These are phyloP conservation scores for Drosophila kohkoa DNA, from an alignment of 1,140 invertebrate genomes.

Conservation along the genomic window DNA sequence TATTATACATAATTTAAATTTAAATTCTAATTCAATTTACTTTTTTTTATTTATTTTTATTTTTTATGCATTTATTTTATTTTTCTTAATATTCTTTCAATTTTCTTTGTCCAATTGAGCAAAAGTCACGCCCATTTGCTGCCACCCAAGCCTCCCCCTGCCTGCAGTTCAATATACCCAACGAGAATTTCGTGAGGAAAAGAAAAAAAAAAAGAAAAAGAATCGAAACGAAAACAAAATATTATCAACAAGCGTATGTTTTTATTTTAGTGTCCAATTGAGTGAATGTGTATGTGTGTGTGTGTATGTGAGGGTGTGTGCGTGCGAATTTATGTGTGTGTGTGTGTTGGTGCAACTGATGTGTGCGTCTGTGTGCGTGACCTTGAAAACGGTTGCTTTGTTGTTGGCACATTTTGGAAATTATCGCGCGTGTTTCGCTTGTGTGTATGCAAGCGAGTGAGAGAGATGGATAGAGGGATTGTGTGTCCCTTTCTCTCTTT, in stretches of 20 bases:
- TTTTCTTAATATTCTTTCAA: neutral
- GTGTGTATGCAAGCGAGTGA: too few relatives aligned
- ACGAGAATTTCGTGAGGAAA: neutral
- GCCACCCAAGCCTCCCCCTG: neutral
- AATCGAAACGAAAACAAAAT: slow-evolving; percentile 35
- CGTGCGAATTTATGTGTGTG: neutral
- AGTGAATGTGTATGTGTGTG: slow-evolving; percentile 27
- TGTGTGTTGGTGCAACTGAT: slow-evolving; percentile 42
- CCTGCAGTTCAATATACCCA: slow-evolving; percentile 31
- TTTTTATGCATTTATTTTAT: neutral
- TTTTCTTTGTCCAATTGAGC: too few relatives aligned
- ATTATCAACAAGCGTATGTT: slow-evolving; percentile 64
- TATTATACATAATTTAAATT: too few relatives aligned
- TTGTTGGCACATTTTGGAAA: slow-evolving; percentile 80
- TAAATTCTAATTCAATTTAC: too few relatives aligned
- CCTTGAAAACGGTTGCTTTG: slow-evolving; percentile 81
- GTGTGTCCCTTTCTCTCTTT: neutral
- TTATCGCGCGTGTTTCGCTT: slow-evolving; percentile 71
- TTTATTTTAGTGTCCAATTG: slow-evolving; percentile 41
- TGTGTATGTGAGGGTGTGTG: neutral
- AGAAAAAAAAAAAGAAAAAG: slow-evolving; percentile 25
- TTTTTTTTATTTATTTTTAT: neutral
- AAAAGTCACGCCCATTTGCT: neutral
- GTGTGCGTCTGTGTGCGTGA: slow-evolving; percentile 63
- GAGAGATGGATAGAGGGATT: too few relatives aligned